Conservation (phyloP, 2,113 vertebrate species). For the human (Homo sapiens) region GRCh38 chr14:81695501-81696000, state of each 20-base stretch:
- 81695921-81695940: constrained; percentile 7
- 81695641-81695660: constrained; percentile 18
- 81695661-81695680: not conserved
- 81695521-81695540: not conserved
- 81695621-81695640: not conserved
- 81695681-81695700: not conserved
- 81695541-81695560: not conserved
- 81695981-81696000: constrained; percentile 35
- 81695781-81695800: not conserved
- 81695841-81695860: constrained; percentile 48
- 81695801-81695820: not conserved
- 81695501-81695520: no score
- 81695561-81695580: not conserved
- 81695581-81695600: not conserved
- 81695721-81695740: not conserved
- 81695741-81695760: constrained; percentile 36
- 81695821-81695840: not conserved
- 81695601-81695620: not conserved
- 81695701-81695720: not conserved
- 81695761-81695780: not conserved
- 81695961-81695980: not conserved
- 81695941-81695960: not conserved
- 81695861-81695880: constrained; percentile 35
- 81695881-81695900: constrained; percentile 37
- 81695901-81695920: not conserved